Conservation (phyloP, 1,140 invertebrate species). For the Papilio dardanus region DNA sequence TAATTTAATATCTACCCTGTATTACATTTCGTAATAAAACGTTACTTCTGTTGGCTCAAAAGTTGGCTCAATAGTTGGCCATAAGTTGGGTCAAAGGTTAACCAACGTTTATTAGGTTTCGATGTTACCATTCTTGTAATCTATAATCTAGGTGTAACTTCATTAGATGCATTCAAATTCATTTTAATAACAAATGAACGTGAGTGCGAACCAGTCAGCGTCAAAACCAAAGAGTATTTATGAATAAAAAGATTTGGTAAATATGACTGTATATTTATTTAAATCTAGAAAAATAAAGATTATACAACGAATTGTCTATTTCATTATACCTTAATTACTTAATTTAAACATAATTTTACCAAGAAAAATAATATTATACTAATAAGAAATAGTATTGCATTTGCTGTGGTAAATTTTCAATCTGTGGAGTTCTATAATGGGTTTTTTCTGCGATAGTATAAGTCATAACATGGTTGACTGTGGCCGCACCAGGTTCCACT, state of each 20-base stretch:
- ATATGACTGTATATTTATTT: constrained; percentile 60
- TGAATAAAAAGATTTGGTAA: constrained; percentile 50
- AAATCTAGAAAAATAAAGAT: constrained; percentile 51
- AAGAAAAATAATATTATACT: constrained; percentile 49
- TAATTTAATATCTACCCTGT: background rate
- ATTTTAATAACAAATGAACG: constrained; percentile 47
- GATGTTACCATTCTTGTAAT: constrained; percentile 44
- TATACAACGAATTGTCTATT: constrained; percentile 17
- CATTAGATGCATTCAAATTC: constrained; percentile 40
- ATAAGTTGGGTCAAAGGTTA: background rate
- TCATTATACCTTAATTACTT: background rate
- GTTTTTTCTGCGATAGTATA: constrained; percentile 72
- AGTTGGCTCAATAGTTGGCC: background rate
- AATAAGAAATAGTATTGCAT: constrained; percentile 76
- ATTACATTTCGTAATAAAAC: background rate
- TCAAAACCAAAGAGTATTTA: constrained; percentile 63
- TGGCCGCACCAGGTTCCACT: constrained; percentile 61
- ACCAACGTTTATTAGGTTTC: constrained; percentile 31
- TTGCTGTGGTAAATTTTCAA: constrained; percentile 72
- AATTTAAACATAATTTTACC: constrained; percentile 12
- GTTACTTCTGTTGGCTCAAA: background rate
- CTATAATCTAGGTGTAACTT: constrained; percentile 34
- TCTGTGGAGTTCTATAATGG: constrained; percentile 66
- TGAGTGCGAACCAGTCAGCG: constrained; percentile 41
- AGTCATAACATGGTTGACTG: constrained; percentile 71